A percentile compares a stretch with the other conserved stretches of the same genome.
Evolutionary conservation across 1,140 invertebrate species (phyloP).

Genomic region (Grapholita molesta): DNA sequence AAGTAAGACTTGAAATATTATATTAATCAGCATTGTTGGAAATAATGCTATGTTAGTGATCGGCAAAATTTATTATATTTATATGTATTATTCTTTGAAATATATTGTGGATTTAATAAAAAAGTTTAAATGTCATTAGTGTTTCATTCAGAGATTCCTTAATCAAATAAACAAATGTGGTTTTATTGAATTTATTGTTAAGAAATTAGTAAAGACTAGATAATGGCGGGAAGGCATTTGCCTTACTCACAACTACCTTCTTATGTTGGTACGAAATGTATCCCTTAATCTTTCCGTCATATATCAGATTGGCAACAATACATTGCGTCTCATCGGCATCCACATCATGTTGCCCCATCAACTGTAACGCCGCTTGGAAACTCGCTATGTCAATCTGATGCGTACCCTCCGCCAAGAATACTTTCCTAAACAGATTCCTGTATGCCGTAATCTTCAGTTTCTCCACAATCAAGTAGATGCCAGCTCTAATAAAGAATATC

Average conservation of each 20-base stretch:
- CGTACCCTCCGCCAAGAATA: conserved; percentile 91
- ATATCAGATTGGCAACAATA: conserved; percentile 97
- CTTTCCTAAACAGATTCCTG: conserved; percentile 97
- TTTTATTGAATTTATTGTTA: conserved; percentile 15
- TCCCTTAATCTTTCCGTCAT: conserved; percentile 96
- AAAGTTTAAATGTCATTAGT: conserved; percentile 62
- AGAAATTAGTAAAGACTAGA: conserved; percentile 72
- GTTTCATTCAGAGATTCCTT: conserved; percentile 48
- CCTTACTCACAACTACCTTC: conserved; percentile 98
- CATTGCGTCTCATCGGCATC: conserved; percentile 97
- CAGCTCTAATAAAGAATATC: conserved; percentile 95
- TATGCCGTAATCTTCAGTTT: conserved; percentile 97
- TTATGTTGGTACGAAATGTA: conserved; percentile 99
- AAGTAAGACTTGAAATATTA: conserved; percentile 49
- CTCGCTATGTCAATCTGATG: conserved; percentile 94
- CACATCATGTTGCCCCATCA: conserved; percentile 90
- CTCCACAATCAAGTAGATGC: conserved; percentile 98
- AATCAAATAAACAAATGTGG: background rate
- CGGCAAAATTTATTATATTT: conserved; percentile 73
- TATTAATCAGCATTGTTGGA: conserved; percentile 53
- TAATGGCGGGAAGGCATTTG: conserved; percentile 94
- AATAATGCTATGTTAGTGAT: conserved; percentile 60
- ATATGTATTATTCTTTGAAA: conserved; percentile 77
- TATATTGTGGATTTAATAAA: conserved; percentile 77
- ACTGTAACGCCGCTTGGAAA: conserved; percentile 89